A percentile compares a stretch with the other conserved stretches of the same genome.
phyloP scores from a whole-genome alignment of 2,797 vertebrate genomes.

The Delichon dasypus region DNA sequence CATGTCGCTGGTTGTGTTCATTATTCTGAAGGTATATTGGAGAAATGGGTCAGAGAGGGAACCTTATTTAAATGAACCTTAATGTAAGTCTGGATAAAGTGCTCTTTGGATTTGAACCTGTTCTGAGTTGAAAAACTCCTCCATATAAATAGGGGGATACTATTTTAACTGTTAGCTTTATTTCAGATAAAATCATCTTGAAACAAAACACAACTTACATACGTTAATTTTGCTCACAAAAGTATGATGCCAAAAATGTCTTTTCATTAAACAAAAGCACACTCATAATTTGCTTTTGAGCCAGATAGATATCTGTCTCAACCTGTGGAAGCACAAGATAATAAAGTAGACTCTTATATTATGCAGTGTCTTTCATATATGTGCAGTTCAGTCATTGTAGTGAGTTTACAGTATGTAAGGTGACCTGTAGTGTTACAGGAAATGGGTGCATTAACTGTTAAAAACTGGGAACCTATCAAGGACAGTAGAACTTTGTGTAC shows the following conservation, averaged over 20 bases:
- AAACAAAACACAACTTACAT: neutral
- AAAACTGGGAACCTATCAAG: neutral
- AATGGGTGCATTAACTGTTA: neutral
- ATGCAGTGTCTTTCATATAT: neutral
- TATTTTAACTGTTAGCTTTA: neutral
- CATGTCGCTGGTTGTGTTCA: neutral
- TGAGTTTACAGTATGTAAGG: neutral
- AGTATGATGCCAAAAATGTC: neutral
- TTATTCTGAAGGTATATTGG: neutral
- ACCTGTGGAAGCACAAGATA: neutral
- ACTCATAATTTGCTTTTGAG: neutral
- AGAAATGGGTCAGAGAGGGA: neutral
- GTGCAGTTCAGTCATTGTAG: neutral
- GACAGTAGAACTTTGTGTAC: neutral
- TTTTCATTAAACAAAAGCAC: neutral
- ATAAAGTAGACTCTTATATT: neutral
- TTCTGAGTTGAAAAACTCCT: neutral
- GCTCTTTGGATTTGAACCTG: neutral
- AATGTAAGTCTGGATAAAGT: neutral
- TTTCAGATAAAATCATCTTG: neutral
- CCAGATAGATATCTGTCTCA: neutral
- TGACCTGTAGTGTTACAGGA: neutral
- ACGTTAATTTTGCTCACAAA: neutral
- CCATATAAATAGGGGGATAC: neutral
- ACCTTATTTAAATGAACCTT: neutral